phyloP scores from a whole-genome alignment of 2,888 invertebrate genomes.

The Ariolimax columbianus region DNA sequence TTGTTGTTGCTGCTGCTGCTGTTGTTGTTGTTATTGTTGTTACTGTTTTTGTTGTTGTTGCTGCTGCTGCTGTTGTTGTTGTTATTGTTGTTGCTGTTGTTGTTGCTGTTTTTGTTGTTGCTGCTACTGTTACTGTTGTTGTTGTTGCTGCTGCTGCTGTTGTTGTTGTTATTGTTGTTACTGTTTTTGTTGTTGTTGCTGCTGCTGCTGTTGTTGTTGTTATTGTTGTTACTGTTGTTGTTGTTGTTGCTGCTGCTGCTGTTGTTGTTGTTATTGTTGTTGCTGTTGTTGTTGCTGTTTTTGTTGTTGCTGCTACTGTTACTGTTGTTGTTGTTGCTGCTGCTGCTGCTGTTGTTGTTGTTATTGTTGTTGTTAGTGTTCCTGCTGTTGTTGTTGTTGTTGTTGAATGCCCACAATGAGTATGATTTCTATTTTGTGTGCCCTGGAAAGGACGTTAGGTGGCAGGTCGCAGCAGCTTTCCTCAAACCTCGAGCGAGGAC shows the following conservation, averaged over 20 bases:
- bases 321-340: neutral
- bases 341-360: conserved; percentile 2
- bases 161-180: neutral
- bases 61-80: neutral
- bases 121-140: neutral
- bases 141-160: neutral
- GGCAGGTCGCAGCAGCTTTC: too few relatives aligned
- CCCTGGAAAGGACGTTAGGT: too few relatives aligned
- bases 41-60: too few relatives aligned
- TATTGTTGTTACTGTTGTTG: neutral
- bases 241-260: neutral
- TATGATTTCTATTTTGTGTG: too few relatives aligned
- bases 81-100: neutral
- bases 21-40: too few relatives aligned
- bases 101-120: neutral
- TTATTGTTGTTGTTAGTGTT: neutral
- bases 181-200: neutral
- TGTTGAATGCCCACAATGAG: too few relatives aligned
- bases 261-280: neutral
- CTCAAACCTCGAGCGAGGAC: too few relatives aligned
- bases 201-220: neutral
- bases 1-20: too few relatives aligned
- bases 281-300: neutral
- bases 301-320: neutral
- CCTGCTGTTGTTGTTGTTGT: neutral